Evolutionary conservation across 2,888 invertebrate genomes (phyloP).

Genomic region (Hydropsyche betteni): DNA sequence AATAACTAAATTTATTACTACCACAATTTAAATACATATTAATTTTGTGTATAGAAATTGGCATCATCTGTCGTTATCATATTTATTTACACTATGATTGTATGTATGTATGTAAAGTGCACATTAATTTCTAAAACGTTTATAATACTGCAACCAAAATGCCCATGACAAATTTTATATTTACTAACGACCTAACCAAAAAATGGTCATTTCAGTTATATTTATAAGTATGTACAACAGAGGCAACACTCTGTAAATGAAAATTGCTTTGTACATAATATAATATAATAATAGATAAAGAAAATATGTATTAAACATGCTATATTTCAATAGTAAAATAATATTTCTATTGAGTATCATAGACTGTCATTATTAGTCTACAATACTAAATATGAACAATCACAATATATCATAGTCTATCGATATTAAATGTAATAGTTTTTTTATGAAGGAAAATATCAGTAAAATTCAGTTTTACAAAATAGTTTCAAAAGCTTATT

Average conservation of each 20-base stretch:
- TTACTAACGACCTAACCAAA: conserved; percentile 1
- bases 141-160: conserved; percentile 51
- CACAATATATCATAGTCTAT: neutral
- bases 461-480: neutral
- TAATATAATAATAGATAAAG: neutral
- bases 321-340: conserved; percentile 6
- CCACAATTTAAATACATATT: too few relatives aligned
- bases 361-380: neutral
- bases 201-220: conserved; percentile 5
- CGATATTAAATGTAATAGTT: too few relatives aligned
- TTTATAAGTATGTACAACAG: conserved; percentile 12
- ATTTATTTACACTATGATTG: conserved; percentile 26
- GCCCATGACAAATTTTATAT: conserved; percentile 46
- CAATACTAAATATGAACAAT: neutral
- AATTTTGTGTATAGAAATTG: conserved; percentile 17
- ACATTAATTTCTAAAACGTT: conserved; percentile 4
- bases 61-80: conserved; percentile 19
- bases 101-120: conserved; percentile 1
- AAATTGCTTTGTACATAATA: conserved; percentile 16
- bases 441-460: conserved; percentile 18
- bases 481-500: neutral
- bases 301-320: neutral
- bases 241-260: neutral
- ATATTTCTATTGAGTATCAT: conserved; percentile 4
- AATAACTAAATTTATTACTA: conserved; percentile 8